phyloP scores from a whole-genome alignment of 92 coral and sea anemone species.

The Porites divaricata region DNA sequence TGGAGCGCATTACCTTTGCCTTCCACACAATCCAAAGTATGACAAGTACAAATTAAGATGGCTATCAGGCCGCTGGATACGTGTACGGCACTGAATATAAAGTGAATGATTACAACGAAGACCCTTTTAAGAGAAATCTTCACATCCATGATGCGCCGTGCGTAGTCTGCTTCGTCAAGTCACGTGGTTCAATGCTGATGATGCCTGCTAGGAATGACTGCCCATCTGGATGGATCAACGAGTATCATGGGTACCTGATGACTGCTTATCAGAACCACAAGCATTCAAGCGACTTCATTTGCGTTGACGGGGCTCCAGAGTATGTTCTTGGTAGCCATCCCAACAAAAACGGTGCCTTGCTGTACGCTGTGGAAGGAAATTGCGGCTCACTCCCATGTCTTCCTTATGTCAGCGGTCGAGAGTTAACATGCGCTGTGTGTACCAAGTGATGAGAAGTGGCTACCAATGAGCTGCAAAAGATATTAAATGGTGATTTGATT shows the following conservation, averaged over 20 bases:
- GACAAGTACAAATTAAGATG: background rate
- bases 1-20: constrained; percentile 3
- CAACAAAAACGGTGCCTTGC: constrained; percentile 50
- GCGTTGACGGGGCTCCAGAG: constrained; percentile 62
- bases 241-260: constrained; percentile 26
- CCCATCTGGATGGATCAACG: constrained; percentile 52
- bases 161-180: constrained; percentile 33
- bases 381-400: constrained; percentile 50
- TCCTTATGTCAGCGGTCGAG: background rate
- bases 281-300: constrained; percentile 15
- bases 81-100: constrained; percentile 3
- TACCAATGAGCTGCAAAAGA: background rate
- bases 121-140: background rate
- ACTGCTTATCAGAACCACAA: background rate
- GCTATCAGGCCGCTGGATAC: background rate
- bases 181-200: constrained; percentile 55
- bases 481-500: background rate
- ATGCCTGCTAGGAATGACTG: constrained; percentile 57
- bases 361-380: constrained; percentile 57
- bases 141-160: background rate
- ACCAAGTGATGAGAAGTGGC: background rate
- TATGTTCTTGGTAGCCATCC: constrained; percentile 55
- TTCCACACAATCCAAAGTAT: constrained; percentile 13
- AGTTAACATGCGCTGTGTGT: constrained; percentile 31
- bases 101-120: constrained; percentile 1